phyloP scores from a whole-genome alignment of 2,113 vertebrate genomes.

The Scalopus aquaticus region DNA sequence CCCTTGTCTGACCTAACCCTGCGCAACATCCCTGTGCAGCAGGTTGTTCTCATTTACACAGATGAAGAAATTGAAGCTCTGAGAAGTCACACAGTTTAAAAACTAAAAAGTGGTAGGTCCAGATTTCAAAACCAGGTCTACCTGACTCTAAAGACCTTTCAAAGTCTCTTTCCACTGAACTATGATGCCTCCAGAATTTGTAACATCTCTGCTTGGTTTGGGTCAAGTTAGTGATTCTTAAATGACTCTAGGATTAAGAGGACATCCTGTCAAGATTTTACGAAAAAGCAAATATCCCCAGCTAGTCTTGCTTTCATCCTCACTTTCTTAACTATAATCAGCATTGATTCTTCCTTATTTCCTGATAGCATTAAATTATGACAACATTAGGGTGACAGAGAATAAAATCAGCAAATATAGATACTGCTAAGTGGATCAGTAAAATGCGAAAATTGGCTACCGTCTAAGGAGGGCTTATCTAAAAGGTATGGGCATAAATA shows the following conservation, averaged over 20 bases:
- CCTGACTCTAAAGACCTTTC: not conserved
- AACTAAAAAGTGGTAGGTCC: not conserved
- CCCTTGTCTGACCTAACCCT: not conserved
- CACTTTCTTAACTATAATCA: conserved; percentile 61
- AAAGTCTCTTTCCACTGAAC: not conserved
- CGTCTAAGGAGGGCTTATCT: conserved; percentile 61
- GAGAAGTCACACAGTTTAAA: not conserved
- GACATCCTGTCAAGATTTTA: conserved; percentile 11
- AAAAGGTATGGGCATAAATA: conserved; percentile 25
- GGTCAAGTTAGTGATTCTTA: conserved; percentile 15
- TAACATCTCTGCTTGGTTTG: not conserved
- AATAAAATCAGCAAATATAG: conserved; percentile 50
- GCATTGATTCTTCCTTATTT: conserved; percentile 63
- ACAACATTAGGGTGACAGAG: conserved; percentile 60
- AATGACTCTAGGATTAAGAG: conserved; percentile 17
- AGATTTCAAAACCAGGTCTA: not conserved
- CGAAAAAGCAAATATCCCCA: not conserved
- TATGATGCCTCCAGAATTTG: not conserved
- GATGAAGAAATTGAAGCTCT: not conserved
- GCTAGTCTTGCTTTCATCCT: conserved; percentile 37
- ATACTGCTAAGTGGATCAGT: conserved; percentile 58
- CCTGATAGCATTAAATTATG: conserved; percentile 67
- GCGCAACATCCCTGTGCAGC: not conserved
- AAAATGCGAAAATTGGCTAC: conserved; percentile 51
- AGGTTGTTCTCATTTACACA: not conserved